Conservation (phyloP, 2,797 vertebrate species). For the Myoxocephalus aenaeus region DNA sequence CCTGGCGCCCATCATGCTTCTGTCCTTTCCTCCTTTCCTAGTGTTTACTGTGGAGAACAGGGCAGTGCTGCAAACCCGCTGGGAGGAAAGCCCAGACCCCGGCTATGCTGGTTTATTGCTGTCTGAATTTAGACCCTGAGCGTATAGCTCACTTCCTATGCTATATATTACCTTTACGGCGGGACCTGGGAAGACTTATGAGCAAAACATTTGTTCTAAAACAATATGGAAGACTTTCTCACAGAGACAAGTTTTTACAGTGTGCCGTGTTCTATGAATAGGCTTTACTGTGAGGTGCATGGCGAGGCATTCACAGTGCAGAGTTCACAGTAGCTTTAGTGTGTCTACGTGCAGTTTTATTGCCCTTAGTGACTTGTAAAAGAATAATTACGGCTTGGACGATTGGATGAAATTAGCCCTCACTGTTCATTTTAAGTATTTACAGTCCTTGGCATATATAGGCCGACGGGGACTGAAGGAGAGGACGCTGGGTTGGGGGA, state of each 20-base stretch:
- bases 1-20: constrained; percentile 27
- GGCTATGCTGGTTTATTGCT: constrained; percentile 27
- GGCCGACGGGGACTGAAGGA: not conserved
- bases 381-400: constrained; percentile 8
- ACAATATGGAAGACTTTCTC: constrained; percentile 8
- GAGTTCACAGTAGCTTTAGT: constrained; percentile 15
- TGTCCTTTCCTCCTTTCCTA: constrained; percentile 6
- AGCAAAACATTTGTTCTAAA: constrained; percentile 31
- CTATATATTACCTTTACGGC: constrained; percentile 9
- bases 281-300: constrained; percentile 19
- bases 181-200: constrained; percentile 12
- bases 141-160: constrained; percentile 3
- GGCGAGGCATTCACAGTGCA: not conserved
- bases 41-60: constrained; percentile 43
- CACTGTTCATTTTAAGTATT: constrained; percentile 8
- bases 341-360: constrained; percentile 33
- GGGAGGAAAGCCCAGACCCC: constrained; percentile 24
- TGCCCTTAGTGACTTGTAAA: constrained; percentile 28
- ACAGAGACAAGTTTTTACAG: constrained; percentile 17
- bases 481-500: not conserved
- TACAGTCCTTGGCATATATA: not conserved
- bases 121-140: constrained; percentile 27
- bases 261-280: constrained; percentile 22
- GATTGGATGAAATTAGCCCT: constrained; percentile 14
- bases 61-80: constrained; percentile 31